These are phyloP conservation scores for Chromobotia macracanthus DNA, from an alignment of 2,797 vertebrate species.

Conservation along the genomic window DNA sequence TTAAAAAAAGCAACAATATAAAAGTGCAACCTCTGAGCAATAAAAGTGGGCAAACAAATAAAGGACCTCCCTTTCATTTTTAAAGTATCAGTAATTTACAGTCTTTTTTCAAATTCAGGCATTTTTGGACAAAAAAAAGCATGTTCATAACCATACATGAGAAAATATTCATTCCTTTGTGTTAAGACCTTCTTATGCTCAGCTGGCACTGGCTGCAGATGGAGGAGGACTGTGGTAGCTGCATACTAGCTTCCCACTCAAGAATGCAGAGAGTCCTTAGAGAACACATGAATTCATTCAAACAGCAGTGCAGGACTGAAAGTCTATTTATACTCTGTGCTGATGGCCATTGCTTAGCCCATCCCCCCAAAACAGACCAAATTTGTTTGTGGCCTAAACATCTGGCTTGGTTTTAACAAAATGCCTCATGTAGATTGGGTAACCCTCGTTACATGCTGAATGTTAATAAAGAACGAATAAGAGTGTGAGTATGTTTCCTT, in stretches of 20 bases:
- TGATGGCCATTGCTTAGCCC: background rate
- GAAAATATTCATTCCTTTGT: background rate
- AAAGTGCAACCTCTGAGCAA: no score
- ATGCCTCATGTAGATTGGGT: background rate
- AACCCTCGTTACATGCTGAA: background rate
- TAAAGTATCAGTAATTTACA: no score
- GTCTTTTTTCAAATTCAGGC: no score
- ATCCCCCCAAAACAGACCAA: background rate
- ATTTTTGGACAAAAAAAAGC: background rate
- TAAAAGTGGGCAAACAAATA: no score
- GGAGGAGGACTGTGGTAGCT: conserved; percentile 67
- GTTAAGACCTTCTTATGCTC: conserved; percentile 17
- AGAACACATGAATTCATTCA: conserved; percentile 53
- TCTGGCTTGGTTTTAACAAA: background rate
- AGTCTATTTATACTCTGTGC: conserved; percentile 51
- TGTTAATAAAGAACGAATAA: no score
- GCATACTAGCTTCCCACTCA: conserved; percentile 79
- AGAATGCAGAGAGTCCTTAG: conserved; percentile 69
- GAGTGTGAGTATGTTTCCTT: no score
- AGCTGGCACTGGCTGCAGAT: conserved; percentile 17
- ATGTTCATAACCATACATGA: background rate
- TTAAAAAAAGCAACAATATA: no score
- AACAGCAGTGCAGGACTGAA: conserved; percentile 60
- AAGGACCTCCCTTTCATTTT: no score
- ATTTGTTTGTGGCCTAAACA: conserved; percentile 1